phyloP scores from a whole-genome alignment of 1,140 invertebrate species.

The Danaus plexippus region DNA sequence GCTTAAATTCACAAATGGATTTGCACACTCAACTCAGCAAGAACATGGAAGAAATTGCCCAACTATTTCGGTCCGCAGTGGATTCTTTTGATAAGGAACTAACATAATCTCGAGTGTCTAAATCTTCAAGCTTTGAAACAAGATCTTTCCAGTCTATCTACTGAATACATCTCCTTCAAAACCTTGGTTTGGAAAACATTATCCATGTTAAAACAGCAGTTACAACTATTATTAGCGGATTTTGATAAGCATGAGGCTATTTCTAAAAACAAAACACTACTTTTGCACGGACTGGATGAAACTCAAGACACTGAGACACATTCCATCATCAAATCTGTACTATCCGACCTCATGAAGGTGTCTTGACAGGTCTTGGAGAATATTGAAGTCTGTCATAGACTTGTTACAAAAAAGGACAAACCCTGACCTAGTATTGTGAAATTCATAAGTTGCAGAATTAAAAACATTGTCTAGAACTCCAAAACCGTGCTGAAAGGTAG shows the following conservation, averaged over 20 bases:
- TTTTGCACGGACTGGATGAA: slow-evolving; percentile 5
- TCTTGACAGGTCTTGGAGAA: neutral
- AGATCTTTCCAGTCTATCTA: no score
- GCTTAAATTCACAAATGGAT: no score
- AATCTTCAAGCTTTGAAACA: no score
- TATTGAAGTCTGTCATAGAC: slow-evolving; percentile 9
- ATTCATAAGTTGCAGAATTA: neutral
- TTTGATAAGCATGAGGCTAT: slow-evolving; percentile 3
- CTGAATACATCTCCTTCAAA: no score
- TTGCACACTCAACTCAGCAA: no score
- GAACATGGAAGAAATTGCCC: no score
- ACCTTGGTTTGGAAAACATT: slow-evolving; percentile 3
- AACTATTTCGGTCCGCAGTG: no score
- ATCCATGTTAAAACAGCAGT: neutral
- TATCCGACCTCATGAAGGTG: neutral
- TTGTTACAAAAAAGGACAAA: slow-evolving; percentile 3
- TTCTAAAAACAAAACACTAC: neutral
- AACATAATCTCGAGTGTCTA: no score
- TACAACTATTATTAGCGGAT: neutral
- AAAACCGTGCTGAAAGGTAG: slow-evolving; percentile 8
- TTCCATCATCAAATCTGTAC: neutral
- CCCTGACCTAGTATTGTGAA: slow-evolving; percentile 4
- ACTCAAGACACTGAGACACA: neutral
- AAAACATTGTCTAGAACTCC: neutral
- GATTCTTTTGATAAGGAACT: no score